Percentiles rank a stretch among this genome's conserved stretches.
Evolutionary conservation across 2,888 invertebrate species (phyloP).

Genomic region (Hylaea fasciaria): DNA sequence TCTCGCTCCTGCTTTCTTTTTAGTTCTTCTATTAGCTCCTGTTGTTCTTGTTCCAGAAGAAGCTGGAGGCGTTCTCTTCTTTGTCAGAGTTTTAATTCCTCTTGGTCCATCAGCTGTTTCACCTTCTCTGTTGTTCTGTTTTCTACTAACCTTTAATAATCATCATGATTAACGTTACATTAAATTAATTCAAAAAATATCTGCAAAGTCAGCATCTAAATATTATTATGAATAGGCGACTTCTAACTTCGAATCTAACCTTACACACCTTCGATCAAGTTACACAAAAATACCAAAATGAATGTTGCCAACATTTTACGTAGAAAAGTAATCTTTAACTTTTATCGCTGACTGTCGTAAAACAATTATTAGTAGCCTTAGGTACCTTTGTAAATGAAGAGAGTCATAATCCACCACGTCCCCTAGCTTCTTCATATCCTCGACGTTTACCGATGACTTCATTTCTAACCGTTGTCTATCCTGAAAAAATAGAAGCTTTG

Average conservation of each 20-base stretch:
- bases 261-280: no score
- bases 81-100: conserved; percentile 72
- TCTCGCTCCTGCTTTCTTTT: conserved; percentile 55
- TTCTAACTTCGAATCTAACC: no score
- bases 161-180: background rate
- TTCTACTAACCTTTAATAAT: conserved; percentile 60
- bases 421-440: conserved; percentile 64
- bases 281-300: no score
- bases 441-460: conserved; percentile 57
- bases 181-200: no score
- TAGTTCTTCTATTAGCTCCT: conserved; percentile 59
- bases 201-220: no score
- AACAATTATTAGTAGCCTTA: no score
- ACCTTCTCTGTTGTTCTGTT: conserved; percentile 73
- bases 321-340: no score
- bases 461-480: conserved; percentile 62
- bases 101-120: conserved; percentile 59
- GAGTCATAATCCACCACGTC: conserved; percentile 71
- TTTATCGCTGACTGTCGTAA: no score
- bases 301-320: no score
- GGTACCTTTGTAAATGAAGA: conserved; percentile 69
- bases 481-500: conserved; percentile 47
- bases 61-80: conserved; percentile 64
- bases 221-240: no score
- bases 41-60: conserved; percentile 65